These are phyloP conservation scores for Alouatta palliata DNA, from an alignment of 2,113 vertebrate genomes.

Conservation along the genomic window DNA sequence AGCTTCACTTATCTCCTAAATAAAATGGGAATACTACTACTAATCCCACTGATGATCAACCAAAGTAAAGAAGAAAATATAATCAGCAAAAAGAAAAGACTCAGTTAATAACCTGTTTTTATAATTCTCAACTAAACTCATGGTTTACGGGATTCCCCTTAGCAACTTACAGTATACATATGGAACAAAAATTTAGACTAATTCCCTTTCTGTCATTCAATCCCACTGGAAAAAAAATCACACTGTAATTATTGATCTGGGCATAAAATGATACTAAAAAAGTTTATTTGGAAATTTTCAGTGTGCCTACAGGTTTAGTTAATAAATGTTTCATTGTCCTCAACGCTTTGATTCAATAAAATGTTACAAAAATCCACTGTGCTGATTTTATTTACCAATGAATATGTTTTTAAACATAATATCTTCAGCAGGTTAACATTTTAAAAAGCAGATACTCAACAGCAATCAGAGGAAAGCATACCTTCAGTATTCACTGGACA, in stretches of 20 bases:
- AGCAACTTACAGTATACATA: rapidly evolving
- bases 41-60: not conserved
- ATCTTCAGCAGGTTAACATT: constrained; percentile 27
- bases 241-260: not conserved
- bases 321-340: constrained; percentile 51
- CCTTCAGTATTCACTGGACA: not conserved
- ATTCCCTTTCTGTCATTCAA: not conserved
- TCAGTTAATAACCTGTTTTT: not conserved
- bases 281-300: constrained; percentile 35
- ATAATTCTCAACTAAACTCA: not conserved
- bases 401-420: not conserved
- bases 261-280: not conserved
- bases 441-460: constrained; percentile 40
- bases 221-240: not conserved
- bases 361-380: constrained; percentile 48
- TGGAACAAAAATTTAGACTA: constrained; percentile 6
- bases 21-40: not conserved
- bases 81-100: not conserved
- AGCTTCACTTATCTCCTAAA: not conserved
- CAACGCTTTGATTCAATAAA: constrained; percentile 42
- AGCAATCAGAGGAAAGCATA: constrained; percentile 12
- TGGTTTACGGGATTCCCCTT: not conserved
- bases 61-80: not conserved
- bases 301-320: constrained; percentile 45
- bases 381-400: constrained; percentile 62